Evolutionary conservation across 2,113 vertebrate genomes (phyloP).

Genomic region (Patagioenas fasciata): DNA sequence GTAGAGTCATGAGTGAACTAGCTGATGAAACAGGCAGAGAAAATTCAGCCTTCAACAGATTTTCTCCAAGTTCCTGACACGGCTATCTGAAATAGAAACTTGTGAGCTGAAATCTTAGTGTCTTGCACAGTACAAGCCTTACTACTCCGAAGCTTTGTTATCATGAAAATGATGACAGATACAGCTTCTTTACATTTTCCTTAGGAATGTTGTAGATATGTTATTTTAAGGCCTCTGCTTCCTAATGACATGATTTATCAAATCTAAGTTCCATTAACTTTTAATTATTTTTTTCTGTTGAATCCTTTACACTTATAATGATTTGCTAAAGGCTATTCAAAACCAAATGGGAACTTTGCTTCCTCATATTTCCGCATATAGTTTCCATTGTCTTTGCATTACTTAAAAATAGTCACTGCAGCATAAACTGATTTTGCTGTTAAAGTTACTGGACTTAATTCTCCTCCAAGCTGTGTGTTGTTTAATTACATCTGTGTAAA

Average conservation of each 20-base stretch:
- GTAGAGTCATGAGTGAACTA: not conserved
- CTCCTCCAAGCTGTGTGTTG: not conserved
- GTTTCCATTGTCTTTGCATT: not conserved
- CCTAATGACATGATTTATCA: conserved; percentile 1
- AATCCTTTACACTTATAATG: conserved; percentile 14
- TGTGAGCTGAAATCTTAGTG: not conserved
- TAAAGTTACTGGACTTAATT: conserved; percentile 3
- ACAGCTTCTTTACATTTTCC: not conserved
- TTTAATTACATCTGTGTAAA: conserved; percentile 6
- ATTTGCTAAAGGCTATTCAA: conserved; percentile 24
- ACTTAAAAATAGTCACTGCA: conserved; percentile 18
- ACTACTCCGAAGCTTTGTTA: not conserved
- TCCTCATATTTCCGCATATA: not conserved
- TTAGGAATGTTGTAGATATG: conserved; percentile 17
- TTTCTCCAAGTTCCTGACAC: not conserved
- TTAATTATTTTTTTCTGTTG: conserved; percentile 23
- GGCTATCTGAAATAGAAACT: not conserved
- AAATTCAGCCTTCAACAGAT: not conserved
- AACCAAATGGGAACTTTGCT: conserved; percentile 21
- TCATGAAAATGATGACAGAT: not conserved
- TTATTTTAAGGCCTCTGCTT: conserved; percentile 42
- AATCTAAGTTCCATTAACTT: conserved; percentile 33
- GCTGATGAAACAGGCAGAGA: conserved; percentile 4
- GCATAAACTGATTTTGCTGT: conserved; percentile 8
- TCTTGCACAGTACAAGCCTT: not conserved